Conservation (phyloP, 2,797 vertebrate genomes). For the Bradypodion pumilum region DNA sequence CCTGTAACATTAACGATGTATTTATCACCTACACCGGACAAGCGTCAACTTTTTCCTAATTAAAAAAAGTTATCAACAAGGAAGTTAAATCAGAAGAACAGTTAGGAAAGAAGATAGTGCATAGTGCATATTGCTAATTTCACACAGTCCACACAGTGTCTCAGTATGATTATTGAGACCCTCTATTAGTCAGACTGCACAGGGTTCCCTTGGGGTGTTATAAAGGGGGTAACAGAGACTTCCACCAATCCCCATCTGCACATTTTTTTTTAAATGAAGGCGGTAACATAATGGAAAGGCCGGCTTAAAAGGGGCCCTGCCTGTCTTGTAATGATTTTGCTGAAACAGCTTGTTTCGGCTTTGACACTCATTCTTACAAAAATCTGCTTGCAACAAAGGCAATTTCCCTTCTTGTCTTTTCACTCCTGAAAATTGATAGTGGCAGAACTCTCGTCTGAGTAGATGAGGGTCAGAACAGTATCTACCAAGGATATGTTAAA, state of each 20-base stretch:
- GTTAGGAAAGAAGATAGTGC: not conserved
- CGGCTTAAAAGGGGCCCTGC: not conserved
- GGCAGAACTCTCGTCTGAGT: not conserved
- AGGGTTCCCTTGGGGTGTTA: not conserved
- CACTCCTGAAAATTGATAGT: constrained; percentile 4
- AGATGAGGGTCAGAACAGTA: not conserved
- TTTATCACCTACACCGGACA: constrained; percentile 31
- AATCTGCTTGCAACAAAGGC: constrained; percentile 10
- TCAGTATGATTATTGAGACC: not conserved
- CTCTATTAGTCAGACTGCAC: not conserved
- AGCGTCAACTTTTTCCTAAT: constrained; percentile 26
- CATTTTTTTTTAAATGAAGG: not conserved
- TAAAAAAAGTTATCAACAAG: constrained; percentile 25
- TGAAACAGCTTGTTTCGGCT: constrained; percentile 10
- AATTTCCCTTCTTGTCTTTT: not conserved
- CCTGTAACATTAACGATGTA: constrained; percentile 6
- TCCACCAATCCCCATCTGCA: not conserved
- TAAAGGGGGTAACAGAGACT: not conserved
- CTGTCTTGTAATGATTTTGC: not conserved
- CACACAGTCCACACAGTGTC: not conserved
- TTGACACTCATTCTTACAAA: constrained; percentile 15
- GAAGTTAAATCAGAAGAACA: constrained; percentile 48
- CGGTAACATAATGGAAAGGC: not conserved
- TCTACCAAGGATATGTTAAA: constrained; percentile 32
- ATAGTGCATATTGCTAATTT: not conserved